A percentile compares a stretch with the other conserved stretches of the same genome.
Conservation (phyloP, 2,797 vertebrate genomes). For the Scomberomorus guttatus region DNA sequence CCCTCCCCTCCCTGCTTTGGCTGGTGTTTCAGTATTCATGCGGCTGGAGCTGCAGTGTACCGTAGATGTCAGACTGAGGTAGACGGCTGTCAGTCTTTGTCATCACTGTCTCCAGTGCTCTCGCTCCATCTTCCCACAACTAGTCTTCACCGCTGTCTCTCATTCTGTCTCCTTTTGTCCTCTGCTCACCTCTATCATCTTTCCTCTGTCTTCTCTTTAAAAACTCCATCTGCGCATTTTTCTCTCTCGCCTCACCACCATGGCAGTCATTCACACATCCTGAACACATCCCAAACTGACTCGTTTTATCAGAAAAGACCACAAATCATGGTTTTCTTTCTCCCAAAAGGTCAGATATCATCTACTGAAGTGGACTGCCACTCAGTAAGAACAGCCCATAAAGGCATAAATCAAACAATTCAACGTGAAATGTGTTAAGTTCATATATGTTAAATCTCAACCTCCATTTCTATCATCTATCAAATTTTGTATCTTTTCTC, state of each 20-base stretch:
- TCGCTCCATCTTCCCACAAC: conserved; percentile 35
- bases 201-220: background rate
- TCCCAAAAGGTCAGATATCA: background rate
- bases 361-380: background rate
- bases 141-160: conserved; percentile 32
- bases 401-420: background rate
- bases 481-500: background rate
- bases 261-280: background rate
- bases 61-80: conserved; percentile 55
- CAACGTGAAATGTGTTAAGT: background rate
- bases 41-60: conserved; percentile 28
- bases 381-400: background rate
- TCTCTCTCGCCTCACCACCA: background rate
- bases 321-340: background rate
- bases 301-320: conserved; percentile 1
- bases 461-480: background rate
- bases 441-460: background rate
- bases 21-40: conserved; percentile 47
- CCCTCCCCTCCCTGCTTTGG: background rate
- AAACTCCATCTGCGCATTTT: background rate
- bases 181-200: conserved; percentile 24
- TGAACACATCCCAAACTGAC: background rate
- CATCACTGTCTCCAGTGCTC: conserved; percentile 35
- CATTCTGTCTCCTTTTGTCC: conserved; percentile 34
- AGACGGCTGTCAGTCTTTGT: conserved; percentile 68